A percentile compares a stretch with the other conserved stretches of the same genome.
Conservation (phyloP, 1,140 invertebrate genomes). For the Eueides isabella region DNA sequence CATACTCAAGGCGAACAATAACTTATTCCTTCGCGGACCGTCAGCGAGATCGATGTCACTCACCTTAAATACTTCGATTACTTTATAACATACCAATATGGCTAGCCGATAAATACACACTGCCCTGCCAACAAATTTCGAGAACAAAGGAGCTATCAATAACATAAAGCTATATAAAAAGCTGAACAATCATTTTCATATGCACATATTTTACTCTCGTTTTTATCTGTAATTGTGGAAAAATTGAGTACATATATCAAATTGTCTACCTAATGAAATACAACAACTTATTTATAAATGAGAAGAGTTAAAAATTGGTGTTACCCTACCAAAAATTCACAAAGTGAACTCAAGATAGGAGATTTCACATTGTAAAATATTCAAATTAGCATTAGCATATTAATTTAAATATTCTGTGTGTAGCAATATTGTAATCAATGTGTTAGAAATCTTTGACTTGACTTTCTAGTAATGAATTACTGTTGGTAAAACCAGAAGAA, state of each 20-base stretch:
- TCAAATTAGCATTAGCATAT: neutral
- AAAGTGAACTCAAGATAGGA: neutral
- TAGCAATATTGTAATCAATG: neutral
- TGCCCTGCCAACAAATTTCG: constrained; percentile 24
- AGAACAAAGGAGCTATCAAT: constrained; percentile 29
- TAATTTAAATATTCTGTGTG: neutral
- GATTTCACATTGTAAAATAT: neutral
- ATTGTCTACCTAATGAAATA: too few relatives aligned
- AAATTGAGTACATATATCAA: neutral
- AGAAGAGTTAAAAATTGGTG: neutral
- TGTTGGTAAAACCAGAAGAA: neutral
- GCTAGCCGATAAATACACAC: constrained; percentile 29
- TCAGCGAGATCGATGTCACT: constrained; percentile 31
- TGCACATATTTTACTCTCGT: neutral
- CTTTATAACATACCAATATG: constrained; percentile 34
- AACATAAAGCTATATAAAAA: constrained; percentile 17
- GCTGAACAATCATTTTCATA: neutral
- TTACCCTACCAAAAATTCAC: neutral
- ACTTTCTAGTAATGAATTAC: neutral
- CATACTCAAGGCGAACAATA: constrained; percentile 28
- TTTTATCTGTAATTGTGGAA: constrained; percentile 4
- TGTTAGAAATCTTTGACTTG: neutral
- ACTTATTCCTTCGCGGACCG: constrained; percentile 10
- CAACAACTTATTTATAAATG: neutral
- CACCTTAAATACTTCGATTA: constrained; percentile 38